Evolutionary conservation across 2,888 invertebrate species (phyloP).

Genomic region (Pachycephus smyrnensis): DNA sequence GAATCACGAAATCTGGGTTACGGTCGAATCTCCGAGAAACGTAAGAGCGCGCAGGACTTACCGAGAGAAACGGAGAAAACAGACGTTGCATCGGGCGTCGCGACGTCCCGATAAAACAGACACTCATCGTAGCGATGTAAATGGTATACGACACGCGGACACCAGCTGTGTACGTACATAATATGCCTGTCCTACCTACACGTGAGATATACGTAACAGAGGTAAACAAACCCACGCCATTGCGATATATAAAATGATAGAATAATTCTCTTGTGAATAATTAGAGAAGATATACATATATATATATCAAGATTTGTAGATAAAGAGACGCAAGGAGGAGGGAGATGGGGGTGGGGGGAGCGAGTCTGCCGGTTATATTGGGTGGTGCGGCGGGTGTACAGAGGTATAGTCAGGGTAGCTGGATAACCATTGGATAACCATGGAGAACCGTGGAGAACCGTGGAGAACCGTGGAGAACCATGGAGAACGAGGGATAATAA

Average conservation of each 20-base stretch:
- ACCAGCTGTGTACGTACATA: background rate
- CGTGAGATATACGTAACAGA: background rate
- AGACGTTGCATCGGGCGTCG: background rate
- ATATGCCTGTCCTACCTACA: background rate
- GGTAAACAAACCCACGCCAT: background rate
- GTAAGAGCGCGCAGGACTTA: background rate
- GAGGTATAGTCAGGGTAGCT: background rate
- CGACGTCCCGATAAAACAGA: background rate
- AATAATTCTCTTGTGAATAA: background rate
- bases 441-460: background rate
- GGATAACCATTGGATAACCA: background rate
- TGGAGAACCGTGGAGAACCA: slow-evolving; percentile 20
- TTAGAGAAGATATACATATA: background rate
- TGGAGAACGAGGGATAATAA: slow-evolving; percentile 54
- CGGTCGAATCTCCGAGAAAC: slow-evolving; percentile 11
- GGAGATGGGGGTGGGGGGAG: background rate
- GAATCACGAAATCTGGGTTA: slow-evolving; percentile 39
- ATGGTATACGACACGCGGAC: background rate
- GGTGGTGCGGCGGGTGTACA: background rate
- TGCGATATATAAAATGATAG: background rate
- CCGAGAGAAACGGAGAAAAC: slow-evolving; percentile 1
- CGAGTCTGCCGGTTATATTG: background rate
- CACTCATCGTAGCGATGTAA: background rate
- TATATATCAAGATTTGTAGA: background rate
- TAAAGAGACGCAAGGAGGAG: background rate